Conservation (phyloP, 2,797 vertebrate species). For the Alca torda region DNA sequence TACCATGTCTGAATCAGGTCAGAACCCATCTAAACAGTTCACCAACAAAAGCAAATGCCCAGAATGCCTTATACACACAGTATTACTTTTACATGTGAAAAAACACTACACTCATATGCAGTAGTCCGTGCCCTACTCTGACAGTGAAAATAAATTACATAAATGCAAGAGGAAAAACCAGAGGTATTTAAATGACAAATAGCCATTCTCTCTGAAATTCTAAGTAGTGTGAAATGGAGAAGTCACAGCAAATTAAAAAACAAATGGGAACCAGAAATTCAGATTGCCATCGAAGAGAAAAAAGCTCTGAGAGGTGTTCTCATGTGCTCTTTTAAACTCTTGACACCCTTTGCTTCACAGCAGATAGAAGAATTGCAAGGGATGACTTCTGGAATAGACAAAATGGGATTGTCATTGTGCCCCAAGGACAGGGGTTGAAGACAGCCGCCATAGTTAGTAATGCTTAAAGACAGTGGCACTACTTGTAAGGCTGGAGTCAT, state of each 20-base stretch:
- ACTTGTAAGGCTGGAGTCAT: background rate
- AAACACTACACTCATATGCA: background rate
- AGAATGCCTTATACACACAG: background rate
- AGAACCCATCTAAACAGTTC: background rate
- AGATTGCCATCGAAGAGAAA: background rate
- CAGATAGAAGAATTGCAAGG: background rate
- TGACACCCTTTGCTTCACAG: background rate
- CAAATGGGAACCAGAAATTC: constrained; percentile 1
- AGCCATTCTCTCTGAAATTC: background rate
- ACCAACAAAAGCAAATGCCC: background rate
- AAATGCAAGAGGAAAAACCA: background rate
- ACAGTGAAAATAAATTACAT: constrained; percentile 13
- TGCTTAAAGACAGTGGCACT: background rate
- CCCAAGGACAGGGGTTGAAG: background rate
- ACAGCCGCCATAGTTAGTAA: background rate
- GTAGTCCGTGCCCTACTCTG: background rate
- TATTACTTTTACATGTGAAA: background rate
- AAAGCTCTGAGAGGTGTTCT: background rate
- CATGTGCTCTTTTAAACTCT: background rate
- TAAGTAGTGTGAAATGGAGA: constrained; percentile 28
- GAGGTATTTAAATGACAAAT: constrained; percentile 6
- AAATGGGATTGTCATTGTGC: background rate
- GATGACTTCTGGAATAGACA: background rate
- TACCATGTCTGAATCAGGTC: background rate
- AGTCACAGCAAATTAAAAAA: constrained; percentile 43